Evolutionary conservation across 2,797 vertebrate genomes (phyloP).

Genomic region (Adrianichthys oophorus): DNA sequence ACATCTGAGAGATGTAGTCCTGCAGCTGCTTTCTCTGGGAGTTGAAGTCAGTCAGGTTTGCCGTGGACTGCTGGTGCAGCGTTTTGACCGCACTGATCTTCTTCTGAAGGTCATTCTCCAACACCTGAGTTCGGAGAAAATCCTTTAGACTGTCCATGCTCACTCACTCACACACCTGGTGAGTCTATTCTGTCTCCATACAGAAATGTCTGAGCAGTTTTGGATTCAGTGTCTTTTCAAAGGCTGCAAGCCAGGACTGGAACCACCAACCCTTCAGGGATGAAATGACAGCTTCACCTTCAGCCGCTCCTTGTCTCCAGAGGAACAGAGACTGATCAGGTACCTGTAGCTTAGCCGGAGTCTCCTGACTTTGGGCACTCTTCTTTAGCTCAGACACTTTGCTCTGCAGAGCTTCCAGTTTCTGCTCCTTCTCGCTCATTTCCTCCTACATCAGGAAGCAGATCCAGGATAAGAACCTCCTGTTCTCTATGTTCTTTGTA

Average conservation of each 20-base stretch:
- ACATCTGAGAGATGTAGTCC: constrained; percentile 84
- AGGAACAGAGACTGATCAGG: background rate
- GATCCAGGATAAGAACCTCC: background rate
- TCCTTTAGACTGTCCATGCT: background rate
- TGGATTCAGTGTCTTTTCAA: too few relatives aligned
- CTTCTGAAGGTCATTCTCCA: constrained; percentile 89
- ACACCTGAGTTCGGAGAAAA: constrained; percentile 74
- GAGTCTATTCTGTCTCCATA: background rate
- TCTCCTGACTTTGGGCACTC: constrained; percentile 80
- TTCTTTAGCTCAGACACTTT: constrained; percentile 89
- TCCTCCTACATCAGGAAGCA: constrained; percentile 74
- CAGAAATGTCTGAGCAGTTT: too few relatives aligned
- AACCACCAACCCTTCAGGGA: too few relatives aligned
- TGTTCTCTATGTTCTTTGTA: background rate
- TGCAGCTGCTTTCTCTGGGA: constrained; percentile 86
- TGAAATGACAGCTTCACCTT: too few relatives aligned
- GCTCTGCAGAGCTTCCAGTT: constrained; percentile 81
- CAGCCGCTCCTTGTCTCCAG: too few relatives aligned
- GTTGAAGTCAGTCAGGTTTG: constrained; percentile 86
- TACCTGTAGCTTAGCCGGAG: constrained; percentile 91
- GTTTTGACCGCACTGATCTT: constrained; percentile 86
- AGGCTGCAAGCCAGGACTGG: too few relatives aligned
- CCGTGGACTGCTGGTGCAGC: constrained; percentile 82
- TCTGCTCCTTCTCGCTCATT: constrained; percentile 81
- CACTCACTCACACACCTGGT: background rate